Base-by-base conservation (phyloP, 2,113 vertebrate genomes). In the Zingel zingel region DNA sequence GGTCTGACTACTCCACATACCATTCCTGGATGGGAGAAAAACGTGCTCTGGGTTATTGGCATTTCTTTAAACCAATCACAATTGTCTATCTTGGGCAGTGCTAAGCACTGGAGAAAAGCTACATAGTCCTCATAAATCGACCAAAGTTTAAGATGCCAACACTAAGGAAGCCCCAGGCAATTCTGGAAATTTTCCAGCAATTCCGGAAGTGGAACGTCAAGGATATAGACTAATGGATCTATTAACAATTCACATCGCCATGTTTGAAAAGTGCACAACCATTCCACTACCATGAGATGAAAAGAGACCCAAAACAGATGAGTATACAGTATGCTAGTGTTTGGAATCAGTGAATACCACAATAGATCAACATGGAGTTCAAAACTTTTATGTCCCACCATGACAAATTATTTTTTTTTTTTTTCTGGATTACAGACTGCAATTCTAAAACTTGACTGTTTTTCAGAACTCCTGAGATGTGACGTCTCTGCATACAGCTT, bases 391-490 rank as follows among this genome's bases (percentile, higher is more conserved):
- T 54, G 62, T 57, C 13, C 19, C 18, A 36, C 61, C 27, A 58
- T 72, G 21, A 67, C 62, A 47, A 23, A 54, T 43, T 15, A 56
- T 39, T 36, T 3, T 33, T 15, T 61, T 39, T 36, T 3, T 33
- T 33, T 33, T 33, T 56, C 48, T 72, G 58, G 65, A 19, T 74
- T 33, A 45, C 3, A 69, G 43, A n/a, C 65, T 56, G 39, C 18
- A 36, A 16, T 74, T 59, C 48, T 53, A n/a, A 77, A 59, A 56
- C 50, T 45, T 74, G 4, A 57, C 33, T 30, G 8, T 50, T 10
- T 64, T 73, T 61, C 79, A 54, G 71, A 77, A 56, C 50, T 67
- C 48, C 61, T 8, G n/a, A 53, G 45, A 39, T 19, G 47, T 65
- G 50, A 79, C 9, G 15, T 63, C 85, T 23, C 50, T 7, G 1